These are phyloP conservation scores for Ormyrus thymus DNA, from an alignment of 2,888 invertebrate genomes.

Conservation along the genomic window DNA sequence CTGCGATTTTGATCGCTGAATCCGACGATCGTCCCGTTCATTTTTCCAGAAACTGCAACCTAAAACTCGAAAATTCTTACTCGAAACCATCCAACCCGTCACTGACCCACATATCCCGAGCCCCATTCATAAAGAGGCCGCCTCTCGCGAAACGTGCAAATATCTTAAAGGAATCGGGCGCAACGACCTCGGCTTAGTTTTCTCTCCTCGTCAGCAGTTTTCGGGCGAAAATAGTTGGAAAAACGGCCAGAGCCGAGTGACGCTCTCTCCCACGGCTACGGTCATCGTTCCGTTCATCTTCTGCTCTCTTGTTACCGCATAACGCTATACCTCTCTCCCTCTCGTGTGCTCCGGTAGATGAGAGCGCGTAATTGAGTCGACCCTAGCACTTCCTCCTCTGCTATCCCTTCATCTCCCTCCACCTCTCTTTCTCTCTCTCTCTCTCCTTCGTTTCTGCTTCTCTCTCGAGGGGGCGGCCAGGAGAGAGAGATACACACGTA, in stretches of 20 bases:
- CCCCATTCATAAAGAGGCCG: neutral
- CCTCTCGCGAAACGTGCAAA: neutral
- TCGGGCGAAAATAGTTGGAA: no score
- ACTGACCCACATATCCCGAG: no score
- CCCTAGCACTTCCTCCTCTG: slow-evolving; percentile 18
- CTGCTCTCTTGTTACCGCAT: slow-evolving; percentile 32
- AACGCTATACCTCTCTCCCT: slow-evolving; percentile 12
- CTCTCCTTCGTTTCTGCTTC: slow-evolving; percentile 27
- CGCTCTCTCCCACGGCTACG: neutral
- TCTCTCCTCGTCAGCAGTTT: no score
- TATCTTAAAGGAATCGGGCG: neutral
- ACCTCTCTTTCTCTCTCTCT: neutral
- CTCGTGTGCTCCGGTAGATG: slow-evolving; percentile 2
- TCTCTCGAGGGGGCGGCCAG: neutral
- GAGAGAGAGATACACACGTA: neutral
- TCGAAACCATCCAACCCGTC: no score
- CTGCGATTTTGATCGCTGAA: no score
- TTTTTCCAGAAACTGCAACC: no score
- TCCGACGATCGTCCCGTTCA: no score
- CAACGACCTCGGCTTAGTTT: no score
- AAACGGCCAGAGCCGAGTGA: no score
- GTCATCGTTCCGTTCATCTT: slow-evolving; percentile 15
- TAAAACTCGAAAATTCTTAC: no score
- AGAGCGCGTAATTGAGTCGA: slow-evolving; percentile 51
- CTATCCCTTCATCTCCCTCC: slow-evolving; percentile 16